A percentile compares a stretch with the other conserved stretches of the same genome.
These are phyloP conservation scores for Sebastolobus altivelis DNA, from an alignment of 2,797 vertebrate species.

Conservation along the genomic window DNA sequence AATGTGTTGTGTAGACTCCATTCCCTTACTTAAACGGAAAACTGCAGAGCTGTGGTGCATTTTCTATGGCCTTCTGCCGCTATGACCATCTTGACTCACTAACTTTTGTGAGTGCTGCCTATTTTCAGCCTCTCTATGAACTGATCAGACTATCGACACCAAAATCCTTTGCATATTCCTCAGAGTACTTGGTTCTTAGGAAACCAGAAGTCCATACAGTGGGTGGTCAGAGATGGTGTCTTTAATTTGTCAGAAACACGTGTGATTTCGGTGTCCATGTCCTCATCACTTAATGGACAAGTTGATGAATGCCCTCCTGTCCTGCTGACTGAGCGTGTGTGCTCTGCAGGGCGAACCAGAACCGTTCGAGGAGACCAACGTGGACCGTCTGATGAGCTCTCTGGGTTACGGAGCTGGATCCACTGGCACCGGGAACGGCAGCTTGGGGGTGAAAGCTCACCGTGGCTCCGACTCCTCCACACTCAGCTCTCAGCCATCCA, in stretches of 20 bases:
- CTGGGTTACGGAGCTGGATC: slow-evolving; percentile 86
- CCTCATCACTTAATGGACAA: not conserved
- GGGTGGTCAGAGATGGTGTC: not conserved
- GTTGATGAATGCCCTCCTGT: not conserved
- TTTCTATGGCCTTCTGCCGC: not conserved
- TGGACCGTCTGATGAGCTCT: slow-evolving; percentile 90
- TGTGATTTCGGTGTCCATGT: not conserved
- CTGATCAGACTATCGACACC: not conserved
- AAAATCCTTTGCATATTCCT: not conserved
- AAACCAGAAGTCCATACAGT: not conserved
- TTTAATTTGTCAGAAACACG: not conserved
- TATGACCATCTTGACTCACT: not conserved
- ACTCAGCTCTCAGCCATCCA: slow-evolving; percentile 97
- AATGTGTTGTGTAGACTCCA: no score
- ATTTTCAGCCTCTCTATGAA: not conserved
- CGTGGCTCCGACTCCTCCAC: slow-evolving; percentile 94
- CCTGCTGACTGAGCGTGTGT: not conserved
- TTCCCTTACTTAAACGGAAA: not conserved
- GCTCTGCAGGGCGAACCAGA: slow-evolving; percentile 91
- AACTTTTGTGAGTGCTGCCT: not conserved
- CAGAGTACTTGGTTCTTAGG: not conserved
- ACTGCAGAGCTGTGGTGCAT: not conserved
- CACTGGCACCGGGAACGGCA: slow-evolving; percentile 76
- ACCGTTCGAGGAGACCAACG: slow-evolving; percentile 95
- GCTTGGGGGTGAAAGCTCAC: slow-evolving; percentile 92